phyloP scores from a whole-genome alignment of 2,888 invertebrate species.

The Oeneis ivallda region DNA sequence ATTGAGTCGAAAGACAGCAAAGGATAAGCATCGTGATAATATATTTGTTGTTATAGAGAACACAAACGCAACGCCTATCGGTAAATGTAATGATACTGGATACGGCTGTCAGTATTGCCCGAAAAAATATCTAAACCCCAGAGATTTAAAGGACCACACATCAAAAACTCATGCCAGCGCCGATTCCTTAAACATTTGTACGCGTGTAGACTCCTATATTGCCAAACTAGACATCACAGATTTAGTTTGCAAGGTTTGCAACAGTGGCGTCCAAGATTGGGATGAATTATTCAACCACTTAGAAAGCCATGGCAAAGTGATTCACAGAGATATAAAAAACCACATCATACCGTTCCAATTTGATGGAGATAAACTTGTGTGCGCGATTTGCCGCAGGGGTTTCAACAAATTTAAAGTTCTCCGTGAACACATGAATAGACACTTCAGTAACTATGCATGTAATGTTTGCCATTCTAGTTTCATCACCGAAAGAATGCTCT shows the following conservation, averaged over 20 bases:
- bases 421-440: conserved; percentile 50
- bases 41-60: not conserved
- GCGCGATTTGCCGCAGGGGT: conserved; percentile 40
- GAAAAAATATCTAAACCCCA: not conserved
- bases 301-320: conserved; percentile 34
- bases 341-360: not conserved
- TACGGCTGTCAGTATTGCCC: conserved; percentile 1
- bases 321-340: conserved; percentile 21
- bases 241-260: conserved; percentile 1
- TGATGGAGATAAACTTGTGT: not conserved
- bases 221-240: not conserved
- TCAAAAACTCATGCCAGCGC: not conserved
- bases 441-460: conserved; percentile 51
- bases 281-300: not conserved
- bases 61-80: conserved; percentile 1
- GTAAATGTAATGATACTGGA: conserved; percentile 1
- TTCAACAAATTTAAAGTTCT: conserved; percentile 48
- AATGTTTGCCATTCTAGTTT: conserved; percentile 46
- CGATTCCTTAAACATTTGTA: not conserved
- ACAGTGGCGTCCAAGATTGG: not conserved
- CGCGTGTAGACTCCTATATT: not conserved
- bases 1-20: not conserved
- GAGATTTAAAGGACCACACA: not conserved
- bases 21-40: not conserved
- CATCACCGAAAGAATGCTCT: conserved; percentile 36